Base-by-base conservation (phyloP, 2,888 invertebrate genomes). In the Campaea margaritaria region DNA sequence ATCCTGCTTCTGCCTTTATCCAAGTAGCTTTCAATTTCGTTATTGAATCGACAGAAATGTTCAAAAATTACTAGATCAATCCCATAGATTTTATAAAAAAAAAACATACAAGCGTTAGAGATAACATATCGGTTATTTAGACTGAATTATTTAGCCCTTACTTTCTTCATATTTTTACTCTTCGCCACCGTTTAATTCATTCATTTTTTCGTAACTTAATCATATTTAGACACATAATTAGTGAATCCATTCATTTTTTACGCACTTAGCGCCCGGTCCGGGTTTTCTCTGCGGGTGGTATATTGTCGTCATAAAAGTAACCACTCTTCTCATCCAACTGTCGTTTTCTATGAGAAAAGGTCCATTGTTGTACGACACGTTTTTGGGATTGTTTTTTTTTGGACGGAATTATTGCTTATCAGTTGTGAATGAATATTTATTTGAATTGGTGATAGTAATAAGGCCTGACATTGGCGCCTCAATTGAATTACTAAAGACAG, bases 241-340 rank as follows among this genome's bases (percentile, higher is more conserved):
- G 72, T 69, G 67, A 65, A 72, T 69, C 73, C 72, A 80, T 79
- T 77, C 71, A 72, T 73, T 68, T 72, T 77, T 74, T 68, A 67
- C 63, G 57, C 69, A 77, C 67, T 80, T 83, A 83, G 80, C 80
- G 78, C 72, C 75, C 68, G 63, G 60, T 70, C 69, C 88, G 64
- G 54, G 27, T 41, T 36, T 41, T 43, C 60, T 55, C 75, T 69
- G 89, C 88, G 89, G 90, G 89, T 87, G 91, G 91, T 91, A 86
- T 91, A 91, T 79, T 67, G 74, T 81, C 36, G 69, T 69, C 75
- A 80, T 89, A 89, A 88, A 89, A 67, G 69, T 82, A 80, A 85
- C 86, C 85, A 85, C 85, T 85, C 50, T 43, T 38, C 31, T 44
- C 50, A 9, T 47, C 54, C 69, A 68, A 76, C 78, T 82, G 81